Evolutionary conservation across 2,888 invertebrate species (phyloP).

Genomic region (Thera britannica): DNA sequence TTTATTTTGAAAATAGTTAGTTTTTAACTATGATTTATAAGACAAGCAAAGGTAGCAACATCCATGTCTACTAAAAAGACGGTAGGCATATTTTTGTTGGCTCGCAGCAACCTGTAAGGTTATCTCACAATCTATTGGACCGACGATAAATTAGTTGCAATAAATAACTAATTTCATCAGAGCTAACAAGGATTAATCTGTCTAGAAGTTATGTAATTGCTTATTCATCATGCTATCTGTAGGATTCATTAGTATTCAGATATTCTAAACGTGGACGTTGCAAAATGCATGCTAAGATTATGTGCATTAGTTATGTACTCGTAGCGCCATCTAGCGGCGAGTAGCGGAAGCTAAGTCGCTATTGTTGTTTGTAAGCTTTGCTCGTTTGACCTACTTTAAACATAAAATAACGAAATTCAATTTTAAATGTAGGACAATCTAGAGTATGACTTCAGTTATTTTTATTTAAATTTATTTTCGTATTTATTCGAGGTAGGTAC

Average conservation of each 20-base stretch:
- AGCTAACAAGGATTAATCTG: conserved; percentile 43
- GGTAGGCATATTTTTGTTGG: no score
- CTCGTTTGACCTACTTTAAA: not conserved
- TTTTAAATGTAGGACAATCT: no score
- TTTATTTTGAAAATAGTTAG: no score
- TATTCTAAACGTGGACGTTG: conserved; percentile 39
- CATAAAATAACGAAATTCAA: not conserved
- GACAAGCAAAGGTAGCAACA: no score
- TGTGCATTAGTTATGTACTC: conserved; percentile 25
- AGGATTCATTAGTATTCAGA: conserved; percentile 42
- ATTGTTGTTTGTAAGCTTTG: not conserved
- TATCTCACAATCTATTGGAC: not conserved
- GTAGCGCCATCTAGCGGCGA: conserved; percentile 53
- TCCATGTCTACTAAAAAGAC: no score
- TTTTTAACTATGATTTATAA: no score
- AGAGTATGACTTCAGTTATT: no score
- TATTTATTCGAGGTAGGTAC: no score
- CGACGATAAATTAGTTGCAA: conserved; percentile 27
- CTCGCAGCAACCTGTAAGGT: no score
- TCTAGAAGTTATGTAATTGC: conserved; percentile 39
- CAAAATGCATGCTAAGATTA: conserved; percentile 33
- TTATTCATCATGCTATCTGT: conserved; percentile 41
- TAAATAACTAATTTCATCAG: conserved; percentile 44
- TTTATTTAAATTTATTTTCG: no score
- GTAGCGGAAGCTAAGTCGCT: conserved; percentile 41